Evolutionary conservation across 2,113 vertebrate genomes (phyloP).

Genomic region (Marmota monax): DNA sequence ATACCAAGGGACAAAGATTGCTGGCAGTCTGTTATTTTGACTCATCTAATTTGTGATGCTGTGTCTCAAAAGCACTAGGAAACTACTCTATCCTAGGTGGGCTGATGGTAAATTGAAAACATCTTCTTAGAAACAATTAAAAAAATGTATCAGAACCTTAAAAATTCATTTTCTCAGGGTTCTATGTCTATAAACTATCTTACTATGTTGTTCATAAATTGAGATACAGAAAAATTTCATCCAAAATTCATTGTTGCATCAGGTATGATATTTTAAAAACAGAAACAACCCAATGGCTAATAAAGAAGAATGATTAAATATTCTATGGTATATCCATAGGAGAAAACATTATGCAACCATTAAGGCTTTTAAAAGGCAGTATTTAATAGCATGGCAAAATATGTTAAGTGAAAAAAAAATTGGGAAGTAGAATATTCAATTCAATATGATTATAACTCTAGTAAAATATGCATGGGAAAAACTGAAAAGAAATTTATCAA

Average conservation of each 20-base stretch:
- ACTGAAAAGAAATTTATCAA: slow-evolving; percentile 40
- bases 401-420: slow-evolving; percentile 43
- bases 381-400: slow-evolving; percentile 51
- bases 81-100: background rate
- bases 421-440: slow-evolving; percentile 6
- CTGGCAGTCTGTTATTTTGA: background rate
- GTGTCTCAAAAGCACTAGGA: background rate
- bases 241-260: background rate
- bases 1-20: background rate
- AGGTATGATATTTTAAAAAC: slow-evolving; percentile 10
- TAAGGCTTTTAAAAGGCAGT: slow-evolving; percentile 7
- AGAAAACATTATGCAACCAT: slow-evolving; percentile 17
- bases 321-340: background rate
- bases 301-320: background rate
- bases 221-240: slow-evolving; percentile 17
- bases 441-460: slow-evolving; percentile 40
- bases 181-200: slow-evolving; percentile 8
- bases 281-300: background rate
- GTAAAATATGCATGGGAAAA: slow-evolving; percentile 30
- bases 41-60: background rate
- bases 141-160: background rate
- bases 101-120: background rate
- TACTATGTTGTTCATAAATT: background rate
- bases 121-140: background rate
- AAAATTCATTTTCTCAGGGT: background rate